Evolutionary conservation across 2,797 vertebrate species (phyloP).

Genomic region (Taeniopygia guttata): DNA sequence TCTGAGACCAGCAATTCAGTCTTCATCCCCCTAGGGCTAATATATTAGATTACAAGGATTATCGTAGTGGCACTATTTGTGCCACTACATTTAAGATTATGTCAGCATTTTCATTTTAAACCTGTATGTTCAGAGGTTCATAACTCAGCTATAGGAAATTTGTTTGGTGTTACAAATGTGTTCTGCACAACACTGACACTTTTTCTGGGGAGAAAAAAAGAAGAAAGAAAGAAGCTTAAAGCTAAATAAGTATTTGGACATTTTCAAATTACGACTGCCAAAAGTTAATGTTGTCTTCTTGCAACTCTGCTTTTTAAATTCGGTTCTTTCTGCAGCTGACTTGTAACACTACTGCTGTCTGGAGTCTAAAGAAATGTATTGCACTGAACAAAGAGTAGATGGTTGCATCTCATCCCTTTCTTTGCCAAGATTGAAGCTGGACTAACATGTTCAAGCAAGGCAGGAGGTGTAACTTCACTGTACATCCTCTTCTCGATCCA

Average conservation of each 20-base stretch:
- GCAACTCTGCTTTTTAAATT: background rate
- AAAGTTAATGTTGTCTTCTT: background rate
- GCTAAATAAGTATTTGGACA: background rate
- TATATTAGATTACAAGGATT: conserved; percentile 60
- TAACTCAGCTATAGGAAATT: conserved; percentile 49
- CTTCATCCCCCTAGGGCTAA: conserved; percentile 43
- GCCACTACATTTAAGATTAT: conserved; percentile 53
- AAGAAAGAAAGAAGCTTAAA: background rate
- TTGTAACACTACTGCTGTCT: background rate
- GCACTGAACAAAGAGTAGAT: background rate
- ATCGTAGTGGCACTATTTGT: conserved; percentile 48
- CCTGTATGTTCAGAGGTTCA: conserved; percentile 31
- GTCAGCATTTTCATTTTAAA: conserved; percentile 62
- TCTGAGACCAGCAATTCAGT: conserved; percentile 24
- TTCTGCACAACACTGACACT: background rate
- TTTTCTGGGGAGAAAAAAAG: background rate
- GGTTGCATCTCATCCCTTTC: background rate
- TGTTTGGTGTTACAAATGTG: background rate
- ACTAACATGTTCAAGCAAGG: fast-evolving
- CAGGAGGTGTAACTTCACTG: background rate
- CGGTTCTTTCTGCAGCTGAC: background rate
- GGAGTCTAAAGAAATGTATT: background rate
- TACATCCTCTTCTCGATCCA: background rate
- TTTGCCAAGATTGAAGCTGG: background rate
- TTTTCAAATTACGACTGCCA: background rate